phyloP scores from a whole-genome alignment of 2,797 vertebrate genomes.

The Macroramphosus scolopax region DNA sequence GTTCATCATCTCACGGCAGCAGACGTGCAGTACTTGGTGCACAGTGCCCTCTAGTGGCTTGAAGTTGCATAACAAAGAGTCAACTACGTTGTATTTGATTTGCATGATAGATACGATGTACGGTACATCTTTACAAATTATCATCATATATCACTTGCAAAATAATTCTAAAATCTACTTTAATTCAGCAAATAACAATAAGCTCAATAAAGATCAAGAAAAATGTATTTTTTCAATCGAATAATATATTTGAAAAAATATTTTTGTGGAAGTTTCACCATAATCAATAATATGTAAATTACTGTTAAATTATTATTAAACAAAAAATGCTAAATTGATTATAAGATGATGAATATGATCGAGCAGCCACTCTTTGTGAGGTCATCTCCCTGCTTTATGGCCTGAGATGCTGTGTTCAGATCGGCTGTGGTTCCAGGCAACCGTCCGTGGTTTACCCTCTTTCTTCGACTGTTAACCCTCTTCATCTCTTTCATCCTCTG shows the following conservation, averaged over 20 bases:
- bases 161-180: background rate
- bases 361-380: slow-evolving; percentile 2
- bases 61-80: background rate
- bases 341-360: background rate
- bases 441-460: slow-evolving; percentile 30
- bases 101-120: too few relatives aligned
- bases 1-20: too few relatives aligned
- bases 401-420: too few relatives aligned
- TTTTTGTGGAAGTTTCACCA: too few relatives aligned
- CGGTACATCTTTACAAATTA: background rate
- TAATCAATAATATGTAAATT: too few relatives aligned
- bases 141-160: background rate
- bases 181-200: background rate
- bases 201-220: background rate
- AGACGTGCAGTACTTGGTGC: slow-evolving; percentile 15
- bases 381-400: slow-evolving; percentile 6
- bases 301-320: too few relatives aligned
- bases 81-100: too few relatives aligned
- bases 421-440: slow-evolving; percentile 13
- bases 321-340: too few relatives aligned
- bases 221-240: background rate
- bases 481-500: slow-evolving; percentile 21
- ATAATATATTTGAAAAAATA: too few relatives aligned
- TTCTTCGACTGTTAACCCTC: slow-evolving; percentile 10
- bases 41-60: slow-evolving; percentile 58